These are phyloP conservation scores for Bombus affinis DNA, from an alignment of 1,140 invertebrate genomes.

Conservation along the genomic window DNA sequence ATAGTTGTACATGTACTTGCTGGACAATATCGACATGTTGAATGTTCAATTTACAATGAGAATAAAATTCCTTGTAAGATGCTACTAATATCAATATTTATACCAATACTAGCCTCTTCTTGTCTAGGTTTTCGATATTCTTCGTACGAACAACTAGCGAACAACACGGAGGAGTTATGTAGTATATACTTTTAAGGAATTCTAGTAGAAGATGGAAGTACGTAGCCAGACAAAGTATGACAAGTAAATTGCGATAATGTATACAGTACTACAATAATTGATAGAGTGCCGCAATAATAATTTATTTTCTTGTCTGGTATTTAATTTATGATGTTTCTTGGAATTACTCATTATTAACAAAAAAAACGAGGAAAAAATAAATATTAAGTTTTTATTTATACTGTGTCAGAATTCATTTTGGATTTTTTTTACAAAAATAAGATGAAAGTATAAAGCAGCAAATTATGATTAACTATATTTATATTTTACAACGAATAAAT, in stretches of 20 bases:
- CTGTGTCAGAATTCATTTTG: neutral
- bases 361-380: neutral
- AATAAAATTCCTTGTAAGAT: neutral
- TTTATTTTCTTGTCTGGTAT: neutral
- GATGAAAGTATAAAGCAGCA: neutral
- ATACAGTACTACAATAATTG: neutral
- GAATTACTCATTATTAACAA: neutral
- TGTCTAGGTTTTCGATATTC: neutral
- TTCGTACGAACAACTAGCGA: neutral
- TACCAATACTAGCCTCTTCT: neutral
- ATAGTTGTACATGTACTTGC: neutral
- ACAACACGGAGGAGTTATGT: neutral
- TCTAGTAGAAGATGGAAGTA: slow-evolving; percentile 4
- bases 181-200: neutral
- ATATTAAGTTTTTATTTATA: neutral
- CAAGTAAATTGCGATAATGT: neutral
- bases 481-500: neutral
- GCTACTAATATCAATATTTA: too few species aligned
- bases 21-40: neutral
- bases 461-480: too few species aligned
- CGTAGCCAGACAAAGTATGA: neutral
- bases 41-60: neutral
- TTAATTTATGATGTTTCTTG: neutral
- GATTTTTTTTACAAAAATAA: neutral
- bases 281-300: neutral